Conservation (phyloP, 2,113 vertebrate species). For the Myiopsitta monachus region DNA sequence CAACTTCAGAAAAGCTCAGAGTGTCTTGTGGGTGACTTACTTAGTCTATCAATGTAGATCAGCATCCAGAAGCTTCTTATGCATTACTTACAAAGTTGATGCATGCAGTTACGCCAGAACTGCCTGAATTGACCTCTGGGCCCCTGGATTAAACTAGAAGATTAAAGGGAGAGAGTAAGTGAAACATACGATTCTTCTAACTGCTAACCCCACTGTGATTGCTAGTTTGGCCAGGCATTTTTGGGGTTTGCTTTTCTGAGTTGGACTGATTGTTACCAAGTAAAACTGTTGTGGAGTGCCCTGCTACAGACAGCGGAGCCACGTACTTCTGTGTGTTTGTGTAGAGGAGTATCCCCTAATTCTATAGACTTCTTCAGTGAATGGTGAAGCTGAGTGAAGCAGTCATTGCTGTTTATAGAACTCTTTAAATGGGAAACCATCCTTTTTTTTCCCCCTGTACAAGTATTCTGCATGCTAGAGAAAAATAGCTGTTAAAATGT, state of each 20-base stretch:
- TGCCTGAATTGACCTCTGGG: conserved; percentile 42
- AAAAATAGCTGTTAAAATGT: conserved; percentile 4
- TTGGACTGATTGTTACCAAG: conserved; percentile 24
- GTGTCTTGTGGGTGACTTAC: conserved; percentile 36
- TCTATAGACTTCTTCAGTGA: background rate
- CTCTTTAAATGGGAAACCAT: background rate
- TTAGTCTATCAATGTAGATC: conserved; percentile 47
- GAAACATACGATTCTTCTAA: background rate
- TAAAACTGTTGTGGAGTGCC: background rate
- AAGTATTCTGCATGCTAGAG: background rate
- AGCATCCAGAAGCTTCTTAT: conserved; percentile 39
- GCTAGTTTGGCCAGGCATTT: conserved; percentile 38
- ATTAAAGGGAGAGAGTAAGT: background rate
- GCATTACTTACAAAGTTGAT: conserved; percentile 28
- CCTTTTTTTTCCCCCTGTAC: background rate
- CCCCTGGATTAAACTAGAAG: conserved; percentile 15
- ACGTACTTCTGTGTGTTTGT: background rate
- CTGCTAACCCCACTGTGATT: background rate
- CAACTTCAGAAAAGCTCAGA: conserved; percentile 4
- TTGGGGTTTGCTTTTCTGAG: conserved; percentile 29
- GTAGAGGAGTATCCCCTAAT: background rate
- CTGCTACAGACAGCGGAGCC: background rate
- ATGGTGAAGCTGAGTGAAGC: background rate
- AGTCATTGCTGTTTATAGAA: background rate
- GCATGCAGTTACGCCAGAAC: conserved; percentile 7